Evolutionary conservation across 2,888 invertebrate genomes (phyloP), one percentile per base, ranked within the genome.

Genomic region (Melipona bicolor): DNA sequence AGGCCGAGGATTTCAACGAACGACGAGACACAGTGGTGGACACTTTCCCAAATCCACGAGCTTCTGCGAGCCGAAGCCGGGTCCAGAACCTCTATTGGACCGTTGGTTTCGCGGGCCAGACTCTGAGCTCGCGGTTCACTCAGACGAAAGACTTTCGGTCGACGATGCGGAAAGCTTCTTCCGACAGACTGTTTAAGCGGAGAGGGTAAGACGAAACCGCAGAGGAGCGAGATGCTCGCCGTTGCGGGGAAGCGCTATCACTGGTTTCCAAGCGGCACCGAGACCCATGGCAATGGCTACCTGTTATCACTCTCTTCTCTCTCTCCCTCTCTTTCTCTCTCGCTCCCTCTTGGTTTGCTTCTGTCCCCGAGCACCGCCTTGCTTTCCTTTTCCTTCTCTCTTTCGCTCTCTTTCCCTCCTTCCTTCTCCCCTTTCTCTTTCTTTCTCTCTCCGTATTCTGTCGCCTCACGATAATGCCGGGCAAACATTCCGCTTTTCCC

Each of bases 301-400:
- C 91, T 91, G 88, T 93, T 92, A 93, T 92, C 92, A 91, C 77
- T 88, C 79, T 86, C 82, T 74, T 79, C 77, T 79, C 82, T 82
- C 80, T 81, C 74, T 79, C 77, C 69, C 80, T 70, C 75, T 78
- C 77, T 36, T 77, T 65, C 82, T 43, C 68, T 83, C 81, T 59
- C 19, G 17, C 43, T 49, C 49, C 69, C 79, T 77, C 81, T 68
- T 62, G 79, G 43, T 43, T 27, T 9, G 43, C 43, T 85, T 82
- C 86, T 76, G 87, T 76, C 73, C 82, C 77, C 77, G 43, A 43
- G 77, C 83, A 81, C 86, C 86, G 90, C 90, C 90, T 93, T 91
- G 89, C 93, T 92, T 93, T 92, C 92, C 91, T 76, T 24, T 88
- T 79, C 85, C 82, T 74, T 81, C 77, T 78, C 82, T 82, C 79